Percentiles rank a stretch among this genome's conserved stretches.
Conservation (phyloP, 2,888 invertebrate genomes). For the Platynereis dumerilii region DNA sequence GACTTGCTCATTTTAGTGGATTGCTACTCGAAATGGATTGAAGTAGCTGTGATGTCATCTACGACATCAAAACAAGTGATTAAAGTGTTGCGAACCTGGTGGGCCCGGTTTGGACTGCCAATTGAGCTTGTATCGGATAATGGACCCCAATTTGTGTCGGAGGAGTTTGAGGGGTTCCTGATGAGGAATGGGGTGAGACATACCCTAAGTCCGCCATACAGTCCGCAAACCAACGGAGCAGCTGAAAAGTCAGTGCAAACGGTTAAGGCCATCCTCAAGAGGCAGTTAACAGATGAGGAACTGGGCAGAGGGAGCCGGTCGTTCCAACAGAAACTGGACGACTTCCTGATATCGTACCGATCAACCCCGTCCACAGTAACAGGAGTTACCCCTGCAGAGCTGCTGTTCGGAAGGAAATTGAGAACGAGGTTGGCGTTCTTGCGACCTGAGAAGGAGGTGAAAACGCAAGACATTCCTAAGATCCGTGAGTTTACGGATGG, state of each 20-base stretch:
- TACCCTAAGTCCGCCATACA: neutral
- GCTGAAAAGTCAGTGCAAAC: neutral
- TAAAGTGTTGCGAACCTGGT: neutral
- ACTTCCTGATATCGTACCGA: too few species aligned
- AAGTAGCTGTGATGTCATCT: neutral
- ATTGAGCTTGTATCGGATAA: conserved; percentile 6
- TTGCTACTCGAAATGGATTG: conserved; percentile 1
- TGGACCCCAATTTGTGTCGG: neutral
- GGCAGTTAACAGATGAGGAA: too few species aligned
- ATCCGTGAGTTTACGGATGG: too few species aligned
- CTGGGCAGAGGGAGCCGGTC: too few species aligned
- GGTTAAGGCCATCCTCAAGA: neutral
- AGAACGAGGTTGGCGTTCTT: too few species aligned
- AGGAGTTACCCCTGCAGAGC: too few species aligned
- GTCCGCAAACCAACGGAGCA: neutral
- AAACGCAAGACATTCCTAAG: too few species aligned
- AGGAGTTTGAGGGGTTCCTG: neutral
- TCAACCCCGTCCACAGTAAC: too few species aligned
- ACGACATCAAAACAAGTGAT: neutral
- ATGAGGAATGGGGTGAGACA: conserved; percentile 7
- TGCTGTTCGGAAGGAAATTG: too few species aligned
- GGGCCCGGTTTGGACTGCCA: neutral
- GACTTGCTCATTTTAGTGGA: neutral
- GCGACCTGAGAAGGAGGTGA: too few species aligned
- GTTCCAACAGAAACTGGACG: too few species aligned